Conservation (phyloP, 2,888 invertebrate species). For the Lasius fuliginosus region DNA sequence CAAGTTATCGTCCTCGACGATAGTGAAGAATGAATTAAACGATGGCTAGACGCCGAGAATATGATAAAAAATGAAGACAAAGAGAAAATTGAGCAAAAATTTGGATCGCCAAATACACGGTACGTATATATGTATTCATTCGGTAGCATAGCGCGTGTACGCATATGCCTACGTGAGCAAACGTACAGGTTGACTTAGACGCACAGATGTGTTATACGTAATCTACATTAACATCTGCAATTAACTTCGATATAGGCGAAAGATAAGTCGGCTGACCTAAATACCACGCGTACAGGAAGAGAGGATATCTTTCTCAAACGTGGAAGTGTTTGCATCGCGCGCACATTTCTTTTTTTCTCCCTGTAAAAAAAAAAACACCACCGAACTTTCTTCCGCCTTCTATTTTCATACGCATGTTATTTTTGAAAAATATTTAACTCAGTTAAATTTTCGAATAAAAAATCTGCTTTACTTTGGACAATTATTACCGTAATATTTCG, state of each 20-base stretch:
- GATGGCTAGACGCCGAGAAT: not conserved
- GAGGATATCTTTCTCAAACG: constrained; percentile 50
- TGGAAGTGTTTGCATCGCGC: not conserved
- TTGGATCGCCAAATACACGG: constrained; percentile 57
- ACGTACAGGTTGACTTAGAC: not conserved
- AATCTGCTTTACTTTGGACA: not conserved
- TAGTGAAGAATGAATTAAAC: constrained; percentile 15
- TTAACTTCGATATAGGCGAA: constrained; percentile 75
- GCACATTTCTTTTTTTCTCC: constrained; percentile 27
- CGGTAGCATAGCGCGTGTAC: not conserved
- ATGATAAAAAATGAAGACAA: not conserved
- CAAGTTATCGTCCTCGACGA: constrained; percentile 12
- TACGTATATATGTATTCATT: constrained; percentile 37
- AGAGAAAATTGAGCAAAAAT: constrained; percentile 43
- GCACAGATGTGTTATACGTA: constrained; percentile 56
- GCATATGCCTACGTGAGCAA: not conserved
- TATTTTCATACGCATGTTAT: not conserved
- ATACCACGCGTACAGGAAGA: constrained; percentile 54
- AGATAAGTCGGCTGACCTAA: constrained; percentile 70
- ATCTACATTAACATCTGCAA: constrained; percentile 80
- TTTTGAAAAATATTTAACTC: not conserved
- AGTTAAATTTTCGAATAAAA: not conserved
- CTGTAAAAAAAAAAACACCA: constrained; percentile 14
- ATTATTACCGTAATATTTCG: not conserved
- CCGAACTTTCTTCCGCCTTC: not conserved